phyloP scores from a whole-genome alignment of 2,797 vertebrate genomes.

The Buceros bicornis region DNA sequence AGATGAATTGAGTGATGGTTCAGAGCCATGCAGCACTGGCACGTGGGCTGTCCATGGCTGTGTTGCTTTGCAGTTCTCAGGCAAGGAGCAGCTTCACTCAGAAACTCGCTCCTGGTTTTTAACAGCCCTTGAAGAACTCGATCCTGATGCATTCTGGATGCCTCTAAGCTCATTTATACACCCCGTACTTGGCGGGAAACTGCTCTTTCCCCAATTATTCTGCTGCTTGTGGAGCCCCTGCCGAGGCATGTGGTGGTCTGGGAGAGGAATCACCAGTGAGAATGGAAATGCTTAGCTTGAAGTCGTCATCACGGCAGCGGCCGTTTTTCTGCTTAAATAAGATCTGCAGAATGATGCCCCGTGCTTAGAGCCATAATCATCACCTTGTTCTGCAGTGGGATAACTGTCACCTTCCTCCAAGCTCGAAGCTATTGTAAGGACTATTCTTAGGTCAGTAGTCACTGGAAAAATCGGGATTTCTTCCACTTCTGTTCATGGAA shows the following conservation, averaged over 20 bases:
- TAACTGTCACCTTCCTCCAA: not conserved
- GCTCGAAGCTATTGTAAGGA: not conserved
- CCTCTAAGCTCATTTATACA: not conserved
- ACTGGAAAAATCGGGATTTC: not conserved
- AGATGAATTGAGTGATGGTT: slow-evolving; percentile 60
- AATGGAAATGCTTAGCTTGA: not conserved
- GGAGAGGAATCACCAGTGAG: not conserved
- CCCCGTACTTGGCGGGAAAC: not conserved
- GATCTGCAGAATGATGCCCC: not conserved
- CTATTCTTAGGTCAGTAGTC: not conserved
- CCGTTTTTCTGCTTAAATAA: not conserved
- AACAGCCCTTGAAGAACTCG: not conserved
- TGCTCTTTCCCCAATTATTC: not conserved
- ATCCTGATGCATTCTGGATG: not conserved
- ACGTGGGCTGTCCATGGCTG: not conserved
- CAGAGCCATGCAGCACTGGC: slow-evolving; percentile 22
- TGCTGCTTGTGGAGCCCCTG: not conserved
- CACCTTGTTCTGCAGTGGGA: not conserved
- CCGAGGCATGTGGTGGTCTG: not conserved
- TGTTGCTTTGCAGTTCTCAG: not conserved
- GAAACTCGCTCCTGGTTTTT: not conserved
- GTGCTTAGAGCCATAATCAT: not conserved
- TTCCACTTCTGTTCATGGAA: not conserved
- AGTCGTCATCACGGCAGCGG: not conserved
- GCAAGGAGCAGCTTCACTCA: not conserved